A percentile compares a stretch with the other conserved stretches of the same genome.
These are phyloP conservation scores for Augiades crinisus DNA, from an alignment of 2,888 invertebrate genomes.

Conservation along the genomic window DNA sequence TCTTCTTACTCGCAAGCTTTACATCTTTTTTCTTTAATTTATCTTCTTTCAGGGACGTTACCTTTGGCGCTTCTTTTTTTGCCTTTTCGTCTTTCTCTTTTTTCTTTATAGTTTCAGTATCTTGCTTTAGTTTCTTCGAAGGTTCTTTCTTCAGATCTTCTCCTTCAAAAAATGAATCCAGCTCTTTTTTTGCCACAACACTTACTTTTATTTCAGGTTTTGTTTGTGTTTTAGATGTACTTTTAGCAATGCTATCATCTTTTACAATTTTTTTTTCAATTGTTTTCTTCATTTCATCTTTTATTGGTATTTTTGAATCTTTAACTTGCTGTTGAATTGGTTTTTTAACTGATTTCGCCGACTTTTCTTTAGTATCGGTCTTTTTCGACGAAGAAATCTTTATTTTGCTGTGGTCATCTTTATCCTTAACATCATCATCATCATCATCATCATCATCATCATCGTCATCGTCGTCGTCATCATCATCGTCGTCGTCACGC, in stretches of 20 bases:
- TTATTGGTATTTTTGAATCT: conserved; percentile 4
- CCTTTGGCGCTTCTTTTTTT: conserved; percentile 42
- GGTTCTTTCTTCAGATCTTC: conserved; percentile 38
- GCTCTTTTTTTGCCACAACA: conserved; percentile 18
- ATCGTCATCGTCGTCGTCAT: conserved; percentile 32
- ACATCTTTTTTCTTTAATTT: conserved; percentile 14
- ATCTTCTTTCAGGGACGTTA: background rate
- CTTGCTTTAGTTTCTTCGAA: conserved; percentile 40
- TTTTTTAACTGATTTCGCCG: background rate
- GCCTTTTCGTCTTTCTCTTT: conserved; percentile 28
- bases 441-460: conserved; percentile 34
- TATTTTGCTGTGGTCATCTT: conserved; percentile 34
- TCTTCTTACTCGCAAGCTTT: conserved; percentile 16
- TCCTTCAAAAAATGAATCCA: conserved; percentile 23
- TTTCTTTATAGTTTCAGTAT: conserved; percentile 29
- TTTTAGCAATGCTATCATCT: conserved; percentile 31
- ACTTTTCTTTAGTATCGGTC: background rate
- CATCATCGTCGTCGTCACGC: conserved; percentile 37
- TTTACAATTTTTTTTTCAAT: conserved; percentile 6
- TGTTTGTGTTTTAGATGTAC: conserved; percentile 30
- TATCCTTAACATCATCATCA: conserved; percentile 32
- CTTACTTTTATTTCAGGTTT: conserved; percentile 18
- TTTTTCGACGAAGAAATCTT: conserved; percentile 14
- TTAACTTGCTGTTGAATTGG: background rate
- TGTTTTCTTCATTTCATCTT: conserved; percentile 2